A percentile compares a stretch with the other conserved stretches of the same genome.
Evolutionary conservation across 2,888 invertebrate species (phyloP).

Genomic region (Linnaemya tessellans): DNA sequence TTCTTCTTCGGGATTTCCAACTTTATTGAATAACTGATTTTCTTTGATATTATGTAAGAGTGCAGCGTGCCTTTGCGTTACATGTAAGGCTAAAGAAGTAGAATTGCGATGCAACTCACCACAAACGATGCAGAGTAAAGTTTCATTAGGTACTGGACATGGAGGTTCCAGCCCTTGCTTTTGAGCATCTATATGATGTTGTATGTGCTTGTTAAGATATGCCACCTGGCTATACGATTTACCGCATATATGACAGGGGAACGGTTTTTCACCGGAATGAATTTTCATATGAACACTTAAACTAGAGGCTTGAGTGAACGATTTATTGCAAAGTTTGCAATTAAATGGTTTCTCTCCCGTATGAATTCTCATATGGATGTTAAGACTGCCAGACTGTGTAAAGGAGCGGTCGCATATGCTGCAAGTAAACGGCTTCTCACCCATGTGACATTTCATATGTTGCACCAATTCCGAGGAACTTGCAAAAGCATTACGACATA

Average conservation of each 20-base stretch:
- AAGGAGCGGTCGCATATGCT: conserved; percentile 83
- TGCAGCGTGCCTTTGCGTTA: conserved; percentile 80
- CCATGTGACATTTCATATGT: conserved; percentile 84
- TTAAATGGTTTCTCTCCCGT: conserved; percentile 83
- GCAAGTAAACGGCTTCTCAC: conserved; percentile 83
- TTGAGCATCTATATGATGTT: conserved; percentile 77
- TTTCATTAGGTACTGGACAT: conserved; percentile 73
- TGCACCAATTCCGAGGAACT: conserved; percentile 83
- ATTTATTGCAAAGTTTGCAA: conserved; percentile 82
- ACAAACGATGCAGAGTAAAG: conserved; percentile 81
- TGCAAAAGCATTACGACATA: conserved; percentile 81
- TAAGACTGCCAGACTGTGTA: conserved; percentile 83
- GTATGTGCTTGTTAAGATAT: conserved; percentile 81
- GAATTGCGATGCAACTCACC: conserved; percentile 81
- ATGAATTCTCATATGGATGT: conserved; percentile 83
- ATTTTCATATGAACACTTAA: conserved; percentile 83
- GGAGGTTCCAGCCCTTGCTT: conserved; percentile 53
- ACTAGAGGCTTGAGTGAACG: conserved; percentile 83
- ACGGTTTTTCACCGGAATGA: conserved; percentile 81
- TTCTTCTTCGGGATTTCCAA: conserved; percentile 73
- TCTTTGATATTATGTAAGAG: conserved; percentile 79
- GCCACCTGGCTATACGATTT: conserved; percentile 82
- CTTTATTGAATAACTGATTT: conserved; percentile 28
- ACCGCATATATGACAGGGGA: conserved; percentile 80
- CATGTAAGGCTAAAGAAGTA: conserved; percentile 80